Evolutionary conservation across 37 sponge, comb jelly and placozoan species (phyloP), one percentile per base, ranked within the genome.

Genomic region (Axinella damicornis): DNA sequence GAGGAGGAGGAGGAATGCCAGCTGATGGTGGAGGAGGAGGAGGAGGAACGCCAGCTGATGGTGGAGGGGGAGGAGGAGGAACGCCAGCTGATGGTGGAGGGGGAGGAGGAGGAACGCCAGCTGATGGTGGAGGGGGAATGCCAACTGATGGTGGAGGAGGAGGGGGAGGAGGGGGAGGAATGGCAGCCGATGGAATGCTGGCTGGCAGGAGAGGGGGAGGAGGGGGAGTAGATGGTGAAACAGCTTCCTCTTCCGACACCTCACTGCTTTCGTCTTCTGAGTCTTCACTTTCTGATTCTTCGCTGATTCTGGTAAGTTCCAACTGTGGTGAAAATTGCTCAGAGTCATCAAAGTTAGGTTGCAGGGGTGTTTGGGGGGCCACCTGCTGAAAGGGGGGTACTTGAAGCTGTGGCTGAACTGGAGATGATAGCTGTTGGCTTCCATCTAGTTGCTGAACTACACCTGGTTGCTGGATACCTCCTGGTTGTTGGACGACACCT

Each of bases 21-120:
- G 41, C 33, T 1, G 53, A 33, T 73, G 77, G 67, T 30, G 66
- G 88, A 33, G 88, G 82, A 13, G 87, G 87, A 57, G 81, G 71
- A 2, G 59, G 46, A 41, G 62, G 39, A 27, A 37, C 18, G 53
- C 39, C 0, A 4, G 59, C 61, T 28, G 30, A 22, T 22, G 78
- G 77, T 5, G 63, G 70, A 57, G 71, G 34, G 27, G 53, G 72
- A 37, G 72, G 53, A 38, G 21, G 20, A 25, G 80, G 40, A 27
- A 15, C 59, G 30, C n/a, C 21, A 16, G 41, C 33, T 1, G 53
- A 33, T 73, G 77, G 67, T 30, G 66, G 88, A 33, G 88, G 82
- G 21, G 87, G 87, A 57, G 81, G 71, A 2, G 59, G 46, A 41
- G n/a, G n/a, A n/a, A 54, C 60, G 71, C 36, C 71, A 71, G 19